Evolutionary conservation across 2,888 invertebrate species (phyloP).

Genomic region (Pyralis farinalis): DNA sequence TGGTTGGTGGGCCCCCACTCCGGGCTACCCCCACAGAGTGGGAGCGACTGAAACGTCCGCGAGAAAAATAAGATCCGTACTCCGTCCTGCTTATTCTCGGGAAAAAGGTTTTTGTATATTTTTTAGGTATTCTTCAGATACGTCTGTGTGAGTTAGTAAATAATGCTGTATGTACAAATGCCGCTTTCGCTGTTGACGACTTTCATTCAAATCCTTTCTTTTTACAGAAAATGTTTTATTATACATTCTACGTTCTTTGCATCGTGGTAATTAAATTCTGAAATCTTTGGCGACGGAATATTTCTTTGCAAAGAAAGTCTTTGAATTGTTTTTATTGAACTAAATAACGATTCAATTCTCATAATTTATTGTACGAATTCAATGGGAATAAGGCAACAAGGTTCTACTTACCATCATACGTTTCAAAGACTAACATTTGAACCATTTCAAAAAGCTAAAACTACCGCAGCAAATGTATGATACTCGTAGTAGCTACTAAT

Average conservation of each 20-base stretch:
- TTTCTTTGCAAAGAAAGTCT: not conserved
- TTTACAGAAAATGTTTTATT: slow-evolving; percentile 2
- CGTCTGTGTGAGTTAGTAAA: slow-evolving; percentile 63
- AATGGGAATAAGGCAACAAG: too few species aligned
- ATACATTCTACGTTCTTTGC: not conserved
- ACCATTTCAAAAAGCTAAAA: too few species aligned
- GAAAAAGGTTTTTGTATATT: slow-evolving; percentile 73
- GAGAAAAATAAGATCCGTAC: slow-evolving; percentile 81
- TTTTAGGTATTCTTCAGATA: slow-evolving; percentile 59
- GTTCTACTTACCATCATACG: too few species aligned
- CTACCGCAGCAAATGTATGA: too few species aligned
- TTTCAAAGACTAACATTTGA: too few species aligned
- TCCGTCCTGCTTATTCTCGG: slow-evolving; percentile 79
- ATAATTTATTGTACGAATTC: too few species aligned
- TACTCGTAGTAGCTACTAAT: too few species aligned
- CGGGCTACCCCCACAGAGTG: slow-evolving; percentile 40
- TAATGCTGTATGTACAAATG: slow-evolving; percentile 49
- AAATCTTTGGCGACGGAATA: not conserved
- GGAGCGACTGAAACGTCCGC: slow-evolving; percentile 79
- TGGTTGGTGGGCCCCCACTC: slow-evolving; percentile 47
- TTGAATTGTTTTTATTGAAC: too few species aligned
- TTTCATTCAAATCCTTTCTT: slow-evolving; percentile 27
- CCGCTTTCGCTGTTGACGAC: slow-evolving; percentile 31
- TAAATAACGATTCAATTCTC: too few species aligned
- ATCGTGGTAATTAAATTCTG: not conserved